phyloP scores from a whole-genome alignment of 1,140 invertebrate species.

The Diorhabda carinulata region DNA sequence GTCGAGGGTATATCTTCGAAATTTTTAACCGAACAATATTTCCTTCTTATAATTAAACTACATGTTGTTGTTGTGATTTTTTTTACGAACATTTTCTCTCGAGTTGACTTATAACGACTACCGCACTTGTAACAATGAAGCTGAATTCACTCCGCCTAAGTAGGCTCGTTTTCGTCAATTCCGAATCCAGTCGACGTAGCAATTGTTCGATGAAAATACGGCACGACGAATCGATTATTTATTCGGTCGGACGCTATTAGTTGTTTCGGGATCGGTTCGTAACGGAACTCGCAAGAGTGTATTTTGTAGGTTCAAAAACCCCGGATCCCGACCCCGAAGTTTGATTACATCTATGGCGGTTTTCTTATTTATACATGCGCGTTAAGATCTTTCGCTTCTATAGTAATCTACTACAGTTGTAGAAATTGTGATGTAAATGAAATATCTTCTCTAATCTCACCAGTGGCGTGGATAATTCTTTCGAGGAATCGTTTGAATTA shows the following conservation, averaged over 20 bases:
- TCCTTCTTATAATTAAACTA: not conserved
- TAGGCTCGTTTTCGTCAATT: not conserved
- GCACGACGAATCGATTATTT: too few relatives aligned
- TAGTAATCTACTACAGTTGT: slow-evolving; percentile 1
- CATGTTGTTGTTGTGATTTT: not conserved
- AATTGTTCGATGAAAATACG: too few relatives aligned
- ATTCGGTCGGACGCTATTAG: too few relatives aligned
- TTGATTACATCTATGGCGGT: not conserved
- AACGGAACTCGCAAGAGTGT: too few relatives aligned
- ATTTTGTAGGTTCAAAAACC: not conserved
- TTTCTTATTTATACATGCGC: not conserved
- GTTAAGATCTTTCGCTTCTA: not conserved
- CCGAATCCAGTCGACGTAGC: not conserved
- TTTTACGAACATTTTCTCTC: not conserved
- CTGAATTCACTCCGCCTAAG: not conserved
- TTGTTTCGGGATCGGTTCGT: too few relatives aligned
- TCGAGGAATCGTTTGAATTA: too few relatives aligned
- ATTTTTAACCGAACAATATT: slow-evolving; percentile 3
- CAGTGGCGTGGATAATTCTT: not conserved
- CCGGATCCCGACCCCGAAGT: not conserved
- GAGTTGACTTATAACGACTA: not conserved
- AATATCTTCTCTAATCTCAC: not conserved
- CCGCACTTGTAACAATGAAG: slow-evolving; percentile 1
- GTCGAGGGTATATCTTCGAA: slow-evolving; percentile 47
- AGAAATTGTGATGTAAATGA: not conserved